Base-by-base conservation (phyloP, 1,140 invertebrate species). In the Grapholita molesta region DNA sequence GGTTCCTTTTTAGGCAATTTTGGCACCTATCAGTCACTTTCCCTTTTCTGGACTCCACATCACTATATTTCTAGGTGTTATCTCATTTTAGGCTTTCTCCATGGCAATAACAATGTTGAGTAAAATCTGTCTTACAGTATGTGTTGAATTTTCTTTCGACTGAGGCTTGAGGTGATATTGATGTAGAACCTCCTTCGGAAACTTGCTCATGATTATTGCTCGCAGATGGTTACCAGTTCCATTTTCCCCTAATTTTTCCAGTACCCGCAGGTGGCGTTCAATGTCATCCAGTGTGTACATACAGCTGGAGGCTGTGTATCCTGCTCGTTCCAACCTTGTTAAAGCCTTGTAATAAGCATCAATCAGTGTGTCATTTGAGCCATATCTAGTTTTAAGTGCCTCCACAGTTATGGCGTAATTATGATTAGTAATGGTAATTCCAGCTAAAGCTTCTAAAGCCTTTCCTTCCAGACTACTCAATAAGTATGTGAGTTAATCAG, bases 301-400 rank as follows among this genome's bases (percentile, higher is more conserved):
- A 25, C 38, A 70, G 3, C 30, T 25, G 1, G 8, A 6, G 4
- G 48, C 15, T 5, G n/a, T 11, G 25, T 65, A 12, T 33, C 15
- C 21, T 15, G 67, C 67, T n/a, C 33, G 23, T 2, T 7, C 9
- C 8, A 38, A 3, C 1, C 18, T 66, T 18, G 21, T 42, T 6
- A 66, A 28, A 1, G 64, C 69, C 0, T 0, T n/a, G 53, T 66
- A 66, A 32, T 69, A 64, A 2, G 64, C 64, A 57, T 70, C 69
- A 24, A 70, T 70, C 6, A 70, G 2, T 0, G 42, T 0, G 8
- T 33, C 28, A 21, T 33, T 11, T 7, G 8, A 12, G 0, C 69
- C 69, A 55, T n/a, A 70, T n/a, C 69, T 55, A 1, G 2, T 5
- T n/a, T 66, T 70, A 1, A 70, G 28, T 2, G 25, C 42, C 0